Conservation (phyloP, 2,888 invertebrate genomes). For the Heteromyza rotundicornis region DNA sequence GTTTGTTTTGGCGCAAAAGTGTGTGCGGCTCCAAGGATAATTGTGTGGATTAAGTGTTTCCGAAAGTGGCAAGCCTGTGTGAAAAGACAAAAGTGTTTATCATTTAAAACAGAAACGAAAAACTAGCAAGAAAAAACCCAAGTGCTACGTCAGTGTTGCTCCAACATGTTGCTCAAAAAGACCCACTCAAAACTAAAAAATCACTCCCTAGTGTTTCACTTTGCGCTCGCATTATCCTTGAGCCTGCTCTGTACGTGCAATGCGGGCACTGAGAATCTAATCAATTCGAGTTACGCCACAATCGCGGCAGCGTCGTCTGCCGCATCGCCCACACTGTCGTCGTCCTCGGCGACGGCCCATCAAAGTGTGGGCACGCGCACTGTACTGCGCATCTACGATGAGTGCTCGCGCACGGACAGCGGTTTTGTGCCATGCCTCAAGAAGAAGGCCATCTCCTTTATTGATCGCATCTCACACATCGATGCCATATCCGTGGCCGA, state of each 20-base stretch:
- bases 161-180: conserved; percentile 40
- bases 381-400: conserved; percentile 76
- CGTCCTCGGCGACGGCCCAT: conserved; percentile 42
- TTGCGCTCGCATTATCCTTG: conserved; percentile 28
- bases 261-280: conserved; percentile 54
- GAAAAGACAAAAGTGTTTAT: conserved; percentile 1
- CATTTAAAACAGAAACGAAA: conserved; percentile 9
- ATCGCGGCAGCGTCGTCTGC: conserved; percentile 3
- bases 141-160: conserved; percentile 24
- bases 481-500: conserved; percentile 71
- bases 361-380: conserved; percentile 71
- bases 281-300: conserved; percentile 22
- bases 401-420: conserved; percentile 72
- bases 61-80: background rate
- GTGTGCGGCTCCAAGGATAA: background rate
- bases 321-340: conserved; percentile 31
- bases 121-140: background rate
- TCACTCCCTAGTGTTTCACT: conserved; percentile 30
- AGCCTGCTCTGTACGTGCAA: conserved; percentile 39
- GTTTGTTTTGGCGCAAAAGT: background rate
- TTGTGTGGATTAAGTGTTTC: background rate
- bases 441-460: conserved; percentile 80
- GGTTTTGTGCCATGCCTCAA: conserved; percentile 78
- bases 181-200: conserved; percentile 40
- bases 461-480: conserved; percentile 77